These are phyloP conservation scores for Bursaphelenchus okinawaensis DNA, from an alignment of 2,888 invertebrate genomes.

Conservation along the genomic window DNA sequence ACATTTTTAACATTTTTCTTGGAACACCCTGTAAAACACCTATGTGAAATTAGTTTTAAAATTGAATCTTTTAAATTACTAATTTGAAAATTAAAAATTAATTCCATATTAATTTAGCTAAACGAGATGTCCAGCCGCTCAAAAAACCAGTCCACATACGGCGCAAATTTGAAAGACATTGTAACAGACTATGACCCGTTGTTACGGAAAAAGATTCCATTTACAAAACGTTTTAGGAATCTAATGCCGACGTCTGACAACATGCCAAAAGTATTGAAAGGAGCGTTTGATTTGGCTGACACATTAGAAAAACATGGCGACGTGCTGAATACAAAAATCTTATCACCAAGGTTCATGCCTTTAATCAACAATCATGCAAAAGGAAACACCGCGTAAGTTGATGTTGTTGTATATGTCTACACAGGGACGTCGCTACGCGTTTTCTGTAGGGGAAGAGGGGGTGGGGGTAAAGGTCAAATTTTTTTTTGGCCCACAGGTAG, in stretches of 20 bases:
- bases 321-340: conserved; percentile 33
- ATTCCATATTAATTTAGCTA: too few species aligned
- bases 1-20: too few species aligned
- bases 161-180: conserved; percentile 33
- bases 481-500: too few species aligned
- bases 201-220: conserved; percentile 23
- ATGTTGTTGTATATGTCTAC: too few species aligned
- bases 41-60: too few species aligned
- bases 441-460: too few species aligned
- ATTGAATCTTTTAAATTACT: too few species aligned
- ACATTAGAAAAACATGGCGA: conserved; percentile 32
- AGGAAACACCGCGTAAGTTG: conserved; percentile 22
- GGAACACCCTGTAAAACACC: too few species aligned
- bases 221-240: conserved; percentile 27
- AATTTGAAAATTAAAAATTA: too few species aligned
- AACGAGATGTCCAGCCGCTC: not conserved
- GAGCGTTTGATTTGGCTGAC: conserved; percentile 34
- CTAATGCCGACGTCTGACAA: conserved; percentile 24
- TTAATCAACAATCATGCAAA: conserved; percentile 35
- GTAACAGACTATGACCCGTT: conserved; percentile 31
- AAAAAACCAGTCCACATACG: not conserved
- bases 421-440: too few species aligned
- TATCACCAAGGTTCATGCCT: conserved; percentile 41
- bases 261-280: conserved; percentile 21
- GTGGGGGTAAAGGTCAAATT: too few species aligned